These are phyloP conservation scores for Salticus scenicus DNA, from an alignment of 2,888 invertebrate species.

Conservation along the genomic window DNA sequence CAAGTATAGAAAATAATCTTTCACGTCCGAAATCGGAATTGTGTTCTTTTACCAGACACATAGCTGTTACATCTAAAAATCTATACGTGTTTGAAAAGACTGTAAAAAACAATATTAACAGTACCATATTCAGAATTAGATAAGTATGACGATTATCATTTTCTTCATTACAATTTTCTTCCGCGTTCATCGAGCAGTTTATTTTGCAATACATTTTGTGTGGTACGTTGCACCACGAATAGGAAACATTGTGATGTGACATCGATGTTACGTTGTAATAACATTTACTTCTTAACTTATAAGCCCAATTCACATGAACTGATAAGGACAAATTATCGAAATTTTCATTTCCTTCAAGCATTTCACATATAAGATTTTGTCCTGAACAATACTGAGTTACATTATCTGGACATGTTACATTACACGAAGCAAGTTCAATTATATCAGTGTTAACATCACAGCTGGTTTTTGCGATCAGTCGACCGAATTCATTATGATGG, in stretches of 20 bases:
- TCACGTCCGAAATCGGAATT: conserved; percentile 76
- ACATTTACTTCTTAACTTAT: conserved; percentile 31
- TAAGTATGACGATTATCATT: not conserved
- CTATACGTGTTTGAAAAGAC: conserved; percentile 88
- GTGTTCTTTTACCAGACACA: conserved; percentile 89
- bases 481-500: conserved; percentile 31
- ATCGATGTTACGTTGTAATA: conserved; percentile 56
- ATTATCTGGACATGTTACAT: conserved; percentile 51
- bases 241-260: conserved; percentile 38
- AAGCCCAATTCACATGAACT: conserved; percentile 25
- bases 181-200: conserved; percentile 25
- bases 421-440: conserved; percentile 44
- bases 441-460: conserved; percentile 42
- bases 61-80: conserved; percentile 90
- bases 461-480: conserved; percentile 47
- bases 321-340: conserved; percentile 40
- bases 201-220: conserved; percentile 58
- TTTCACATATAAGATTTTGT: conserved; percentile 48
- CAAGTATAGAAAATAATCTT: conserved; percentile 76
- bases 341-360: conserved; percentile 35
- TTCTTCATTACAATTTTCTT: conserved; percentile 25
- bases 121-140: conserved; percentile 46
- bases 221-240: conserved; percentile 57
- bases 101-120: conserved; percentile 86
- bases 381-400: conserved; percentile 45